Conservation (phyloP, 1,140 invertebrate genomes). For the Oncopodura yosiiana region DNA sequence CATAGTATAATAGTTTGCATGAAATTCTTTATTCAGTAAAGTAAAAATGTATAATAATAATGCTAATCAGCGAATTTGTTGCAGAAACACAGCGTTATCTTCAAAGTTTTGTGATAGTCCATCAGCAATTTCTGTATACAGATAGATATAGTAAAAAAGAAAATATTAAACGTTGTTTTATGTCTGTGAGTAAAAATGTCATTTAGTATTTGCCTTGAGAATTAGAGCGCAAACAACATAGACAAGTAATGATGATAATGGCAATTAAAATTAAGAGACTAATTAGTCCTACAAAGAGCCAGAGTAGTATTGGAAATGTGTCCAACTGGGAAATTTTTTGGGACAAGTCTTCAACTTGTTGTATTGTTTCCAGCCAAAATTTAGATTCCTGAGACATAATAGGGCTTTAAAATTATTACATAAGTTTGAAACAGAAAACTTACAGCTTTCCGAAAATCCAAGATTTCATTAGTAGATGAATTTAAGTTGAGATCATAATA, state of each 20-base stretch:
- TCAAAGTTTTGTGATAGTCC: no score
- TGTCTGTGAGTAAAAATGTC: no score
- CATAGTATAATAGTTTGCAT: no score
- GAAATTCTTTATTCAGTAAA: no score
- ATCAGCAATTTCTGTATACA: no score
- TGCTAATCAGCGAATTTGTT: no score
- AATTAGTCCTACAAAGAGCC: slow-evolving; percentile 16
- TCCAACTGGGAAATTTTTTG: slow-evolving; percentile 16
- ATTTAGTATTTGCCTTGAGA: slow-evolving; percentile 11
- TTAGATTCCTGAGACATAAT: slow-evolving; percentile 12
- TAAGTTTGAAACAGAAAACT: neutral
- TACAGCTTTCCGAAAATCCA: slow-evolving; percentile 23
- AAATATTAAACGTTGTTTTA: no score
- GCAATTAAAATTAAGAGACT: slow-evolving; percentile 8
- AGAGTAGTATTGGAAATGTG: slow-evolving; percentile 18
- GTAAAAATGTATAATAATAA: no score
- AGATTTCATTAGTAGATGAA: neutral
- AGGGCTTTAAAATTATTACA: neutral
- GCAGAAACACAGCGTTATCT: no score
- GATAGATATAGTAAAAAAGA: neutral
- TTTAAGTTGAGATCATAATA: slow-evolving; percentile 8
- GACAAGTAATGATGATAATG: slow-evolving; percentile 16
- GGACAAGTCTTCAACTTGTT: slow-evolving; percentile 8
- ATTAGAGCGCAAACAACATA: slow-evolving; percentile 4
- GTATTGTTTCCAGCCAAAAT: slow-evolving; percentile 20